phyloP scores from a whole-genome alignment of 2,888 invertebrate genomes.

The Mesorhabditis sp. region DNA sequence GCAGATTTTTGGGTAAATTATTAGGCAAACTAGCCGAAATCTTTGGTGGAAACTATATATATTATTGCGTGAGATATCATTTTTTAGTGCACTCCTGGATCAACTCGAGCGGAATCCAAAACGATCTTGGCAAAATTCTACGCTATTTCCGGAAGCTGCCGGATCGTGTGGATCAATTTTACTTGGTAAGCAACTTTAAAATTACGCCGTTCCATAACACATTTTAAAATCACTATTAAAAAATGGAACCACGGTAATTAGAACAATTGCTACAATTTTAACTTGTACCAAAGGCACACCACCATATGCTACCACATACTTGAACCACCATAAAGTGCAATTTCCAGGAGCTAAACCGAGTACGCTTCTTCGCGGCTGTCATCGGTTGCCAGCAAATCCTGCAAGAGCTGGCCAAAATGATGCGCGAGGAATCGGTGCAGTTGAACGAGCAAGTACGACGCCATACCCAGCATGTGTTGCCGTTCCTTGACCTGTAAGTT shows the following conservation, averaged over 20 bases:
- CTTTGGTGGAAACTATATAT: too few species aligned
- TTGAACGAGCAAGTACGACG: background rate
- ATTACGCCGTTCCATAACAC: background rate
- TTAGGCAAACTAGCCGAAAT: too few species aligned
- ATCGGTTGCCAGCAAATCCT: slow-evolving; percentile 5
- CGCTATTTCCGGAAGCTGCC: background rate
- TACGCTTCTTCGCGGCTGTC: background rate
- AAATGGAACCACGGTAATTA: background rate
- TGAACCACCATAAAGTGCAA: too few species aligned
- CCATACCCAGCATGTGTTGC: background rate
- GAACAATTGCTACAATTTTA: background rate
- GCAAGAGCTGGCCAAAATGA: background rate
- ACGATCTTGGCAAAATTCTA: background rate
- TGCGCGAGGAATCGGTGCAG: background rate
- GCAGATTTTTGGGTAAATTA: too few species aligned
- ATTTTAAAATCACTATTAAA: background rate
- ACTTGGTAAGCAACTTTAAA: background rate
- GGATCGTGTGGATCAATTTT: background rate
- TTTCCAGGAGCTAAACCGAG: background rate
- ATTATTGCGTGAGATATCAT: background rate
- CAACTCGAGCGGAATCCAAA: slow-evolving; percentile 6
- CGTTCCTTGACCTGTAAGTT: background rate
- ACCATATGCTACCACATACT: too few species aligned
- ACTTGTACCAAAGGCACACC: too few species aligned
- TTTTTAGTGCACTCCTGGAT: background rate